These are phyloP conservation scores for Cantharis flavilabris DNA, from an alignment of 2,888 invertebrate species.

Conservation along the genomic window DNA sequence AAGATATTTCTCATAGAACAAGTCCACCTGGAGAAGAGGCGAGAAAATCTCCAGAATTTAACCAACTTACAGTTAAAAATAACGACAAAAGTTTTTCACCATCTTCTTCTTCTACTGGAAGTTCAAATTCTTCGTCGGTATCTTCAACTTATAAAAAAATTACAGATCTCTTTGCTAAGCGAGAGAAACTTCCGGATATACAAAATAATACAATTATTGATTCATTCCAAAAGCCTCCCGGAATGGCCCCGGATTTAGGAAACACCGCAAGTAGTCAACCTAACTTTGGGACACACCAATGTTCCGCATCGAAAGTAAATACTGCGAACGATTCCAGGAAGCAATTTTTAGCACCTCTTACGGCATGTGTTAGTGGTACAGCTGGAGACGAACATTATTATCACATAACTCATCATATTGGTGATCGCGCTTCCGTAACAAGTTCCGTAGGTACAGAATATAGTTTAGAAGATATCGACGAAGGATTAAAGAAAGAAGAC, in stretches of 20 bases:
- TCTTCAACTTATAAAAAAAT: constrained; percentile 69
- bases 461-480: constrained; percentile 67
- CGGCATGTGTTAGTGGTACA: constrained; percentile 69
- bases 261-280: constrained; percentile 56
- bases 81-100: constrained; percentile 65
- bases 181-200: constrained; percentile 45
- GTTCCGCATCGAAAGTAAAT: constrained; percentile 53
- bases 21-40: constrained; percentile 72
- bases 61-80: constrained; percentile 34
- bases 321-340: constrained; percentile 66
- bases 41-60: constrained; percentile 48
- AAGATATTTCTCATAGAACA: constrained; percentile 56
- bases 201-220: constrained; percentile 41
- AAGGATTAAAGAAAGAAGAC: constrained; percentile 60
- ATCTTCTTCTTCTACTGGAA: constrained; percentile 61
- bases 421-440: constrained; percentile 65
- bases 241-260: constrained; percentile 61
- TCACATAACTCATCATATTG: constrained; percentile 56
- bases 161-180: constrained; percentile 63
- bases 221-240: constrained; percentile 33
- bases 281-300: constrained; percentile 45
- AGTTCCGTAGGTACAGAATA: constrained; percentile 71
- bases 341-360: constrained; percentile 79
- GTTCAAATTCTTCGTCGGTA: constrained; percentile 62
- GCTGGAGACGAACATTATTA: constrained; percentile 65